A percentile compares a stretch with the other conserved stretches of the same genome.
phyloP scores from a whole-genome alignment of 2,113 vertebrate genomes.

The Anas platyrhynchos region DNA sequence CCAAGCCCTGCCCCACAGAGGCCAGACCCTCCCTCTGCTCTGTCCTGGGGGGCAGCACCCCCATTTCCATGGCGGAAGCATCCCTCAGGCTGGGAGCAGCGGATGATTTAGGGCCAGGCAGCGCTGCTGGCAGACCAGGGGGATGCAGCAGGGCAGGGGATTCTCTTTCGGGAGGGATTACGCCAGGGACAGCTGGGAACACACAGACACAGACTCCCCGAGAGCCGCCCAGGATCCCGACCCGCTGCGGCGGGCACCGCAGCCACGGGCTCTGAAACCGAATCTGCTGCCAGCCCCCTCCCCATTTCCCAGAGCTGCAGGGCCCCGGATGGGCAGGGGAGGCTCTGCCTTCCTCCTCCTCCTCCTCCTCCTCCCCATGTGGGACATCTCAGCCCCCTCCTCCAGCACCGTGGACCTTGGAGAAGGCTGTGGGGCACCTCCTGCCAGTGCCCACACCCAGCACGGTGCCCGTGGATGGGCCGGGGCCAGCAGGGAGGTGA shows the following conservation, averaged over 20 bases:
- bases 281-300: not conserved
- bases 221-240: not conserved
- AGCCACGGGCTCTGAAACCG: not conserved
- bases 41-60: not conserved
- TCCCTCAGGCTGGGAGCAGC: not conserved
- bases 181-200: conserved; percentile 72
- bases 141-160: conserved; percentile 31
- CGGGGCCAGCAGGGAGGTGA: not conserved
- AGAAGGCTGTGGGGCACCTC: not conserved
- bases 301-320: not conserved
- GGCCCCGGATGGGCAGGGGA: not conserved
- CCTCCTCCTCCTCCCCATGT: not conserved
- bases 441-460: not conserved
- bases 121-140: not conserved
- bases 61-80: not conserved
- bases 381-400: not conserved
- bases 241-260: not conserved
- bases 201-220: conserved; percentile 39
- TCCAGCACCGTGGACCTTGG: not conserved
- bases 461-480: not conserved
- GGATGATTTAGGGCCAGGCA: conserved; percentile 56
- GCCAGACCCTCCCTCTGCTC: not conserved
- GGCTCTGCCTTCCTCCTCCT: not conserved
- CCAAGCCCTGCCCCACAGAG: not conserved
- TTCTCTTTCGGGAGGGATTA: conserved; percentile 70